phyloP scores from a whole-genome alignment of 2,888 invertebrate genomes.

The Gymnoscelis rufifasciata region DNA sequence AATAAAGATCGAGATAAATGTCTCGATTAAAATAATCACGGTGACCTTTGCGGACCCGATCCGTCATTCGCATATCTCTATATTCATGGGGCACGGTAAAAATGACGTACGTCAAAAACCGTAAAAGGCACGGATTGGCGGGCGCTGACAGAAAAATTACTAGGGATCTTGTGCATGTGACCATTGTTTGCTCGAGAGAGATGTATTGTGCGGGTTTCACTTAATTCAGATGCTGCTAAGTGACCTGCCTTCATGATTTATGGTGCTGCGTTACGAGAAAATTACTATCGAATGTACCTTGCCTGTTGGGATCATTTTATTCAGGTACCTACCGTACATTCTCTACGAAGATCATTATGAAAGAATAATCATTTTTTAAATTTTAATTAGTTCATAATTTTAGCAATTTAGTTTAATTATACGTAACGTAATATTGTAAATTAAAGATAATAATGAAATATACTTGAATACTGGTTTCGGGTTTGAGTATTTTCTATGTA shows the following conservation, averaged over 20 bases:
- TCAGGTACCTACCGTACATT: too few relatives aligned
- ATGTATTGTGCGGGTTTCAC: conserved; percentile 49
- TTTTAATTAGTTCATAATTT: too few relatives aligned
- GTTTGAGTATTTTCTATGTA: too few relatives aligned
- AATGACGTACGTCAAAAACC: conserved; percentile 58
- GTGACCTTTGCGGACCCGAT: conserved; percentile 58
- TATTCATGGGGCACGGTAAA: conserved; percentile 49
- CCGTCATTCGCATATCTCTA: conserved; percentile 60
- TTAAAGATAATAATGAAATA: too few relatives aligned
- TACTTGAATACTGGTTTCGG: too few relatives aligned
- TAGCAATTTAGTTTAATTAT: too few relatives aligned
- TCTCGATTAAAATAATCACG: conserved; percentile 69
- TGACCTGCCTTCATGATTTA: conserved; percentile 40
- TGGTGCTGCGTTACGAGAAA: conserved; percentile 30
- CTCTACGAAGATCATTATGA: too few relatives aligned
- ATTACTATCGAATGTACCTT: conserved; percentile 30
- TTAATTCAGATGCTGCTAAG: conserved; percentile 42
- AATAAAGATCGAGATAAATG: conserved; percentile 66
- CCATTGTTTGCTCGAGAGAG: conserved; percentile 56
- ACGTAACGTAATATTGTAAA: too few relatives aligned
- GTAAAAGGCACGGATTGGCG: conserved; percentile 44
- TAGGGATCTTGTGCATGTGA: conserved; percentile 30
- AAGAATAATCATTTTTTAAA: too few relatives aligned
- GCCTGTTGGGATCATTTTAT: conserved; percentile 5
- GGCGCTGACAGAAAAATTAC: conserved; percentile 60